Conservation (phyloP, 53 echinoderm and acorn worm genomes). For the Echinometra lucunter region DNA sequence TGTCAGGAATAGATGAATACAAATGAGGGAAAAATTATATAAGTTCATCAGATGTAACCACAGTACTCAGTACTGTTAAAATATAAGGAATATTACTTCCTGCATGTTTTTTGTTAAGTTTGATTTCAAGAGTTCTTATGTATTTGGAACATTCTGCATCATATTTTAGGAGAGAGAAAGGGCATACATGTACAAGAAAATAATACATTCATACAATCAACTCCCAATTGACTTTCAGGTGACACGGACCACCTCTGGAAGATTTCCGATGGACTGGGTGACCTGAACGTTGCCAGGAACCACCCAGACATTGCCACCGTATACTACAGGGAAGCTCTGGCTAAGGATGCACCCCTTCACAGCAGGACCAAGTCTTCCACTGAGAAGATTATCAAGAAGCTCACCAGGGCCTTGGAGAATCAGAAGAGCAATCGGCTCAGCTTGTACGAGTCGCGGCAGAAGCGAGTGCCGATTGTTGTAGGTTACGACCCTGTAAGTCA, state of each 20-base stretch:
- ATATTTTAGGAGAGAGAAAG: too few relatives aligned
- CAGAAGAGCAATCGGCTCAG: slow-evolving; percentile 66
- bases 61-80: too few relatives aligned
- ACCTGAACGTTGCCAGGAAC: slow-evolving; percentile 63
- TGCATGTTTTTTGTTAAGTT: too few relatives aligned
- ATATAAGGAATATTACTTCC: too few relatives aligned
- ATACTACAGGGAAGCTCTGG: slow-evolving; percentile 73
- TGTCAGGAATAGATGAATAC: too few relatives aligned
- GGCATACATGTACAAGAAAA: too few relatives aligned
- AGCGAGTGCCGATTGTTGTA: slow-evolving; percentile 50
- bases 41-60: too few relatives aligned
- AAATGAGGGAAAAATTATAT: too few relatives aligned
- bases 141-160: too few relatives aligned
- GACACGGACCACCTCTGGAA: slow-evolving; percentile 68
- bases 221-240: slow-evolving; percentile 24
- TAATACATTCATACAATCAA: too few relatives aligned
- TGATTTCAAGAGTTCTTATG: too few relatives aligned
- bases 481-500: slow-evolving; percentile 69
- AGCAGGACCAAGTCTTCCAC: slow-evolving; percentile 61
- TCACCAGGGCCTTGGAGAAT: slow-evolving; percentile 77
- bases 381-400: slow-evolving; percentile 77
- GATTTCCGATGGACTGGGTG: slow-evolving; percentile 72
- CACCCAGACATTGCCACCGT: slow-evolving; percentile 63
- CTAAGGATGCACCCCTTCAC: slow-evolving; percentile 59
- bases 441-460: slow-evolving; percentile 7